phyloP scores from a whole-genome alignment of 53 echinoderm and acorn worm genomes.

The Holothuria scabra region DNA sequence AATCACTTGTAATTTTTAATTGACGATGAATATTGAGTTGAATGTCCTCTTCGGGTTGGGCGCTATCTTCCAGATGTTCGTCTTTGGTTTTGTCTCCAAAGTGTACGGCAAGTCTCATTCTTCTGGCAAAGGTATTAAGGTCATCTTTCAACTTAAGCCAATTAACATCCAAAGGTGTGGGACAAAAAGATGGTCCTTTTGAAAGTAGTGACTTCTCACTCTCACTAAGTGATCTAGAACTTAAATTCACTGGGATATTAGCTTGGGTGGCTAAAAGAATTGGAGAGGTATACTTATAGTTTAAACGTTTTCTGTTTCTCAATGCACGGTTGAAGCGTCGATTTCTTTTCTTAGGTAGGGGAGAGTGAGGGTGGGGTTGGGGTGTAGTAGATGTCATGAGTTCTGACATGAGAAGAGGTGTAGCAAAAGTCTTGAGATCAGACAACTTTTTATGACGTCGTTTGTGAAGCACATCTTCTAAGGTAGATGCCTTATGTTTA shows the following conservation, averaged over 20 bases:
- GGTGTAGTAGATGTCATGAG: no score
- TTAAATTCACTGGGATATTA: not conserved
- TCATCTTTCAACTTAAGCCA: not conserved
- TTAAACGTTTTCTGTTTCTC: not conserved
- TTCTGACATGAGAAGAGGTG: not conserved
- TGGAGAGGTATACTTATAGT: not conserved
- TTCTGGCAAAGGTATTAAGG: not conserved
- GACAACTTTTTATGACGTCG: not conserved
- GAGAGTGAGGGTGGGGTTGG: no score
- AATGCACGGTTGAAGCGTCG: not conserved
- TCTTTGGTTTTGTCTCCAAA: no score
- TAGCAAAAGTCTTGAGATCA: not conserved
- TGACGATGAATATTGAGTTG: no score
- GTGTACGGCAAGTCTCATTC: not conserved
- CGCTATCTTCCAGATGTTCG: no score
- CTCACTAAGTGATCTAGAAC: not conserved
- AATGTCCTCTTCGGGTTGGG: no score
- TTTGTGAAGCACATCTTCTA: not conserved
- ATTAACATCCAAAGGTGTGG: not conserved
- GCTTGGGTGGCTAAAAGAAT: not conserved
- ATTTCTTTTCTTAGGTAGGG: no score
- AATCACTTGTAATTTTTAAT: not conserved
- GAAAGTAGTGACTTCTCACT: not conserved
- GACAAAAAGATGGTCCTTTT: not conserved
- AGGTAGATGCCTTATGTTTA: not conserved